Conservation (phyloP, 2,888 invertebrate genomes). For the Lamproptera curius region DNA sequence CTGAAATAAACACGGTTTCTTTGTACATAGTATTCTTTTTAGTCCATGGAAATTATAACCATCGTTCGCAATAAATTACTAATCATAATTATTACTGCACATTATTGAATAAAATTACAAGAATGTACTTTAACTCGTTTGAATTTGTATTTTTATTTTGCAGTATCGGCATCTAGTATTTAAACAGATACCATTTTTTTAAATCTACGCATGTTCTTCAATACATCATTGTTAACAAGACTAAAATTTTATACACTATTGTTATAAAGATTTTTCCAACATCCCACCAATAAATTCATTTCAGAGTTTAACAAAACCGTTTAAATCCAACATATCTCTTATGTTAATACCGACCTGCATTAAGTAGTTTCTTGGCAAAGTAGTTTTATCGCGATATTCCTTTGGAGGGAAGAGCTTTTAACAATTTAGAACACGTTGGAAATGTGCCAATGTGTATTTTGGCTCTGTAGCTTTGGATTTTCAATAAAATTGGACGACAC, state of each 20-base stretch:
- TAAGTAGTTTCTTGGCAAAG: conserved; percentile 17
- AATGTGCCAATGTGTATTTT: conserved; percentile 11
- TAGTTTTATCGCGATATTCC: conserved; percentile 14
- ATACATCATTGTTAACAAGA: too few relatives aligned
- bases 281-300: neutral
- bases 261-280: neutral
- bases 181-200: neutral
- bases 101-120: too few relatives aligned
- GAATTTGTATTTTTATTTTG: too few relatives aligned
- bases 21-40: too few relatives aligned
- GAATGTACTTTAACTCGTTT: too few relatives aligned
- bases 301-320: neutral
- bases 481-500: neutral
- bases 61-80: too few relatives aligned
- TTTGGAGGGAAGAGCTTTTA: conserved; percentile 15
- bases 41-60: too few relatives aligned
- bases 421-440: conserved; percentile 18
- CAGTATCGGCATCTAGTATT: too few relatives aligned
- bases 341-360: conserved; percentile 10
- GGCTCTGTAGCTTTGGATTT: conserved; percentile 9
- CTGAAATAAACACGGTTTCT: too few relatives aligned
- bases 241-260: too few relatives aligned
- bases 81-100: too few relatives aligned
- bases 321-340: conserved; percentile 2
- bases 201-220: too few relatives aligned